Base-by-base conservation (phyloP, 2,113 vertebrate genomes). In the Prochilodus magdalenae region DNA sequence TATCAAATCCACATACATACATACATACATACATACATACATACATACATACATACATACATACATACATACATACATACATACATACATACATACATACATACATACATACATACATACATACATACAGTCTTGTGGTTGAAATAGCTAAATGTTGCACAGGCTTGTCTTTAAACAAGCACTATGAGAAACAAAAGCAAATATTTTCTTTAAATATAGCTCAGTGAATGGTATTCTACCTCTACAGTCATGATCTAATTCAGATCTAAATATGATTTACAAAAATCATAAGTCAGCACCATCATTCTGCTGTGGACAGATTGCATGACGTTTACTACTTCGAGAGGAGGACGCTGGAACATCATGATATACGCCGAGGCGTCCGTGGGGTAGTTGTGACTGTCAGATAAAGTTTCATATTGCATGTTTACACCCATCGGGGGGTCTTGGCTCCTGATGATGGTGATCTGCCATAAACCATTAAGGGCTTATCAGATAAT, bases 321-420 rank as follows among this genome's bases (percentile, higher is more conserved):
- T 30, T 83, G n/a, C 47, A 18, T 72, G 18, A 29, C 1, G 51
- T 82, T 85, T 75, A 71, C 57, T 69, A 76, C 29, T 89, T 88
- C 85, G 73, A 78, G 71, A 30, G 57, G 57, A 82, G 70, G 81
- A 63, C 87, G 80, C 86, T 60, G 67, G 26, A 14, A 87, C 86
- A 60, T 76, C 60, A 84, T 90, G 88, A 72, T 36, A 79, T 53
- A 47, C 33, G 15, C 66, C 59, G 66, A 49, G 6, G 86, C 87
- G 88, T 70, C 74, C 83, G 53, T 66, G 78, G 88, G 84, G 85
- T 84, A 88, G 51, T 85, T 65, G 87, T 85, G 81, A 82, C 87
- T 84, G 59, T 67, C 77, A 88, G 90, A 88, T 90, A 87, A 81
- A 76, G 89, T 92, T 92, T 92, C 90, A 92, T 40, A 91, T 92